A percentile compares a stretch with the other conserved stretches of the same genome.
Conservation (phyloP, 2,113 vertebrate genomes). For the Leptosomus discolor region DNA sequence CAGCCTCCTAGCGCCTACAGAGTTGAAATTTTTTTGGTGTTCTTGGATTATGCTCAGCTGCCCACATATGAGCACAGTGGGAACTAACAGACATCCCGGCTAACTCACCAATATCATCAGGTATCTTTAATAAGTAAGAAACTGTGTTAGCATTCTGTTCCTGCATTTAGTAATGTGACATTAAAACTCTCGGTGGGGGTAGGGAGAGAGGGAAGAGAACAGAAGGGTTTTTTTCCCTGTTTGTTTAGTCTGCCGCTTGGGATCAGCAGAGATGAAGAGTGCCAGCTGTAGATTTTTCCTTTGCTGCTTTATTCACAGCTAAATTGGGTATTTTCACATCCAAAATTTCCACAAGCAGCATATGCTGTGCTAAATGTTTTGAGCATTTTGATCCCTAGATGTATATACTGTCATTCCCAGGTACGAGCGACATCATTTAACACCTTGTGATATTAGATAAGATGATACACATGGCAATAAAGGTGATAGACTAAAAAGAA, state of each 20-base stretch:
- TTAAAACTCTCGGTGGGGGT: background rate
- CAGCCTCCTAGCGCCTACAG: background rate
- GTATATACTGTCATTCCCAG: background rate
- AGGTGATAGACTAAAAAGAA: constrained; percentile 3
- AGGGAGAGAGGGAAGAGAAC: background rate
- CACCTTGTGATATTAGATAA: background rate
- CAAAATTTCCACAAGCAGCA: constrained; percentile 12
- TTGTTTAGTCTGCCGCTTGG: background rate
- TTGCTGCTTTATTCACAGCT: background rate
- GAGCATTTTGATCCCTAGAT: constrained; percentile 25
- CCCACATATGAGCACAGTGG: background rate
- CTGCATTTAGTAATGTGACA: background rate
- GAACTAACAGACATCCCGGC: background rate
- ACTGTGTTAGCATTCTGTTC: background rate
- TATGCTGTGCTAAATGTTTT: constrained; percentile 37
- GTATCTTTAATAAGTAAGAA: background rate
- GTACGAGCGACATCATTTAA: background rate
- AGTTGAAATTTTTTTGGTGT: background rate
- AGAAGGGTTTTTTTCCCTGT: background rate
- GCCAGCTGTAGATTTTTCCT: constrained; percentile 27
- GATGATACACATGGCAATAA: background rate
- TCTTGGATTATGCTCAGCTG: background rate
- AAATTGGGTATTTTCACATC: background rate
- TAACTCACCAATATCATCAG: background rate
- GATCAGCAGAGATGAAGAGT: background rate